Percentiles rank a stretch among this genome's conserved stretches.
Conservation (phyloP, 2,113 vertebrate genomes). For the Triplophysa siluroides region DNA sequence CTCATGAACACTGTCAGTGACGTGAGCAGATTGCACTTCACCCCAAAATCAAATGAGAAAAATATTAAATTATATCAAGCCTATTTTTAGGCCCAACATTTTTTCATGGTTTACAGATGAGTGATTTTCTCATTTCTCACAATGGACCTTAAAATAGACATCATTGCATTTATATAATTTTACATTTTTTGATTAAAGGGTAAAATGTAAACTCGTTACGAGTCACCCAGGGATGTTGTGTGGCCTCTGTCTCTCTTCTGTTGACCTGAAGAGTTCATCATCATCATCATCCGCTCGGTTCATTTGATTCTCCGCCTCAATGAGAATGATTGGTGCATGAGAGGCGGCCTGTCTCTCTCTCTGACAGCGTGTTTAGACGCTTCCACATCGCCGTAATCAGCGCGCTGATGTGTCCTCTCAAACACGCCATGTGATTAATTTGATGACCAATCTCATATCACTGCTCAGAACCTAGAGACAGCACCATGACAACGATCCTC, state of each 20-base stretch:
- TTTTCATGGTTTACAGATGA: too few relatives aligned
- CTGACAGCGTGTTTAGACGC: constrained; percentile 30
- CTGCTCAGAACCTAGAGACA: constrained; percentile 8
- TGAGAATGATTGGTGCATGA: background rate
- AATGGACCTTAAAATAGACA: too few relatives aligned
- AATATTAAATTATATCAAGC: background rate
- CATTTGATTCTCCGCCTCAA: constrained; percentile 5
- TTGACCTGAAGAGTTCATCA: background rate
- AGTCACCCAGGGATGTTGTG: background rate
- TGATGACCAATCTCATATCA: constrained; percentile 40
- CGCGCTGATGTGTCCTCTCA: background rate
- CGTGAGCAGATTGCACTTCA: background rate
- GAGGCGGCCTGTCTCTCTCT: constrained; percentile 2
- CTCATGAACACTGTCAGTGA: background rate
- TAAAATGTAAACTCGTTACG: background rate
- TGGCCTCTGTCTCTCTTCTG: background rate
- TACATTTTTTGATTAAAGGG: background rate
- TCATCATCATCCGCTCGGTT: background rate
- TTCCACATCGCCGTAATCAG: constrained; percentile 15
- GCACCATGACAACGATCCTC: constrained; percentile 17
- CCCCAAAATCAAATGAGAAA: background rate
- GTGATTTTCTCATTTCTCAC: too few relatives aligned
- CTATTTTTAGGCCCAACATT: too few relatives aligned
- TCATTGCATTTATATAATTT: too few relatives aligned
- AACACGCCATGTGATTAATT: constrained; percentile 10